A percentile compares a stretch with the other conserved stretches of the same genome.
Evolutionary conservation across 2,888 invertebrate species (phyloP).

Genomic region (Machimus rusticus): DNA sequence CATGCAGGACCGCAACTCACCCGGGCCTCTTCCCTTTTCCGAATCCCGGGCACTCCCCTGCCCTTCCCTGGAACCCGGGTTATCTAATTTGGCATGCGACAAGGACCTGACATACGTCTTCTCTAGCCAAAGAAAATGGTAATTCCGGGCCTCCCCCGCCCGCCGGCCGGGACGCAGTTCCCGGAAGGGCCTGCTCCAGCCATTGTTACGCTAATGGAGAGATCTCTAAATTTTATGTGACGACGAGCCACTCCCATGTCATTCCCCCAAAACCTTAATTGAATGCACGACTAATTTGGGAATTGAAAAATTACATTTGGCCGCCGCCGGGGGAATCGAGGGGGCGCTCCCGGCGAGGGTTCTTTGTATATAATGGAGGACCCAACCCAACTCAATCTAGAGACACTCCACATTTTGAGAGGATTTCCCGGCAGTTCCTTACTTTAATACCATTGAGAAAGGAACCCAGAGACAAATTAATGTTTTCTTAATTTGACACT

Average conservation of each 20-base stretch:
- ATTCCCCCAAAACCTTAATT: neutral
- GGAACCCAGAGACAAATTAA: neutral
- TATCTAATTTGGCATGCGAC: slow-evolving; percentile 28
- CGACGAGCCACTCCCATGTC: neutral
- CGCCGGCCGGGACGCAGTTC: neutral
- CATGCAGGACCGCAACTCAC: slow-evolving; percentile 10
- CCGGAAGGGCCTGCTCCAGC: neutral
- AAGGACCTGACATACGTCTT: slow-evolving; percentile 30
- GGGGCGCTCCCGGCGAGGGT: neutral
- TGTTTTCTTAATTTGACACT: neutral
- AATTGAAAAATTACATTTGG: slow-evolving; percentile 9
- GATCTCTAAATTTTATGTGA: neutral
- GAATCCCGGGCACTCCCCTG: neutral
- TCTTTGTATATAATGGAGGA: neutral
- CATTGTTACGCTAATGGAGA: neutral
- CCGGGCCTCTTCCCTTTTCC: neutral
- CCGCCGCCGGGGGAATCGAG: neutral
- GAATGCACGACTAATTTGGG: slow-evolving; percentile 15
- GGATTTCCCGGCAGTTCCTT: neutral
- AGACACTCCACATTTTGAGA: neutral
- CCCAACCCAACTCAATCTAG: neutral
- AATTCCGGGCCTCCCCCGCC: neutral
- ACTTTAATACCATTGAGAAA: neutral
- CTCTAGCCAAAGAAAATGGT: slow-evolving; percentile 14
- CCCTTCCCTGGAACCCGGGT: neutral